Evolutionary conservation across 2,888 invertebrate genomes (phyloP), one percentile per base, ranked within the genome.

Genomic region (Lathronympha strigana): DNA sequence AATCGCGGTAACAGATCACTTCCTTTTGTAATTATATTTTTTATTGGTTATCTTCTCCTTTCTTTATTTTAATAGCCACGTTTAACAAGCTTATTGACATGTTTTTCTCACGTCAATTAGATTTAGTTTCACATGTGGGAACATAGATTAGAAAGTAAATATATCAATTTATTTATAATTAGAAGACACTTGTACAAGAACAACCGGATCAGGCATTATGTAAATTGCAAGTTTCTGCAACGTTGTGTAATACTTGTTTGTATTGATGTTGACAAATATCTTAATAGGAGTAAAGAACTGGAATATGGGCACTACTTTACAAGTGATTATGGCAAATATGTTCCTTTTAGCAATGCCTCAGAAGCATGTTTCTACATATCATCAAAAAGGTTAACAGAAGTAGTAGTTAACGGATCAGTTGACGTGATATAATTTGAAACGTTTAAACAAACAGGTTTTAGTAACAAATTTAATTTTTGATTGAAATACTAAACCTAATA

Each of bases 181-280:
- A 57, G 57, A 57, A 3, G 21, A 57, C 21, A 57, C 23, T 23
- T 31, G 57, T 43, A 55, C 28, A 31, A 57, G 21, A 31, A 28
- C 25, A 23, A 25, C 40, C 43, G 31, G 21, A 45, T 31, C 19
- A 2, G 55, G 31, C 21, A 19, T 57, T 57, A 57, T 45, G 43
- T 21, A 57, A 57, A 57, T 45, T 1, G 31, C 57, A 31, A 31
- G 45, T 40, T 28, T 57, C 21, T 43, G 57, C 43, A 57, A 57
- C 55, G 8, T 57, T 57, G 43, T 45, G 57, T 45, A 57, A 57
- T 19, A 36, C 13, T 33, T 21, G 9, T 28, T 57, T 55, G 6
- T 55, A 28, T 57, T 21, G 28, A 23, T 15, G n/a, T 38, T 40
- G n/a, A 53, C 23, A 54, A 25, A 54, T 54, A 25, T 38, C 23